Evolutionary conservation across 2,797 vertebrate species (phyloP).

Genomic region (Erethizon dorsatum): DNA sequence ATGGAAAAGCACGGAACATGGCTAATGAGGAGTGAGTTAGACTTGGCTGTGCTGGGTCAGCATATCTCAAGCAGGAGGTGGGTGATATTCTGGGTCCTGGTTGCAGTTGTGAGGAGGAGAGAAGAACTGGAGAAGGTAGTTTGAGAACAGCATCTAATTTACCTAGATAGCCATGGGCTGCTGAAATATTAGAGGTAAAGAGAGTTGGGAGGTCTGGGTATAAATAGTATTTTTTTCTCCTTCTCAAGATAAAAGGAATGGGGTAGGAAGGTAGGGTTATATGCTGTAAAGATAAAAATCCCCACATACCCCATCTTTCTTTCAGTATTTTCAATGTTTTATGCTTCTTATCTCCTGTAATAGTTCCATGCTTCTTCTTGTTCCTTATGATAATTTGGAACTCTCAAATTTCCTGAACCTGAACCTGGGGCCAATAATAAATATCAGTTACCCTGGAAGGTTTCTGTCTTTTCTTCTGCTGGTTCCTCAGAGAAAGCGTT

Average conservation of each 20-base stretch:
- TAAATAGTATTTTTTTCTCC: background rate
- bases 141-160: background rate
- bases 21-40: background rate
- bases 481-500: background rate
- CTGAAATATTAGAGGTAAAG: conserved; percentile 19
- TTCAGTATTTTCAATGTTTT: background rate
- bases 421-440: background rate
- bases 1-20: background rate
- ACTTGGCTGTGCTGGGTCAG: background rate
- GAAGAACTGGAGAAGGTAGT: rapidly evolving
- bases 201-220: background rate
- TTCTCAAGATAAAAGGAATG: conserved; percentile 27
- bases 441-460: background rate
- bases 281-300: conserved; percentile 20
- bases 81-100: background rate
- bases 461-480: background rate
- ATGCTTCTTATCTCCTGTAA: background rate
- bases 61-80: background rate
- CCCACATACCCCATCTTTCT: background rate
- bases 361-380: background rate
- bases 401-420: background rate
- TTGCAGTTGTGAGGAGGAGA: background rate
- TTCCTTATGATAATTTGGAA: conserved; percentile 25
- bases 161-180: background rate
- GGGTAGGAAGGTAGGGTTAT: background rate